Base-by-base conservation (phyloP, 2,888 invertebrate species). In the Malachius bipustulatus region DNA sequence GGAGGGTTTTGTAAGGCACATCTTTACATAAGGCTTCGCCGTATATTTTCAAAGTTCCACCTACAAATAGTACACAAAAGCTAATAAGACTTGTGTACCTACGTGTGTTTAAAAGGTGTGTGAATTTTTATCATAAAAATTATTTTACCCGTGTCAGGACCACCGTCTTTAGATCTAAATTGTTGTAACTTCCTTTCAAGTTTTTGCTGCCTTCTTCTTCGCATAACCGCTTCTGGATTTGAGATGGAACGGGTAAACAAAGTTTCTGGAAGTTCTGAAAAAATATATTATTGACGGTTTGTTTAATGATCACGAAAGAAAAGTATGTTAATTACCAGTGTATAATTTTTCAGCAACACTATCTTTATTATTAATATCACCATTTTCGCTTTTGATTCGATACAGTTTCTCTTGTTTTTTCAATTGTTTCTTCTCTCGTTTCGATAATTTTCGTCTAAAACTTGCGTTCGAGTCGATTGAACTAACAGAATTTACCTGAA, bases 221-320 rank as follows among this genome's bases (percentile, higher is more conserved):
- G 75, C 98, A 99, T 98, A 50, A 99, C 98, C 41, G 96, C 94
- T 70, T 98, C 98, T 2, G 98, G 98, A 70, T 98, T 99, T 44
- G 96, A 97, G 60, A 99, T 98, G 52, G 94, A 96, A 54, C 98
- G 75, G 32, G 97, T 98, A 66, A 98, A 98, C 51, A 91, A 94
- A 34, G 94, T 96, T 67, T 97, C 94, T 14, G 97, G 97, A 50
- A 97, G 66, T 68, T 96, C 96, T 78, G 66, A 19, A 60, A 60
- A 44, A 40, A 43, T 40, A 49, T 35, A 51, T 34, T 44, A 38
- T 36, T 29, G 36, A 35, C 28, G 16, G 4, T 40, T 36, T 2
- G 15, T 34, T 12, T 10, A 10, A 10, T n/a, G 19, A 8, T 34
- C 2, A 4, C 13, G 3, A 34, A 34, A 3, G 26, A 34, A 4